Base-by-base conservation (phyloP, 2,888 invertebrate species). In the Esperia sulphurella region DNA sequence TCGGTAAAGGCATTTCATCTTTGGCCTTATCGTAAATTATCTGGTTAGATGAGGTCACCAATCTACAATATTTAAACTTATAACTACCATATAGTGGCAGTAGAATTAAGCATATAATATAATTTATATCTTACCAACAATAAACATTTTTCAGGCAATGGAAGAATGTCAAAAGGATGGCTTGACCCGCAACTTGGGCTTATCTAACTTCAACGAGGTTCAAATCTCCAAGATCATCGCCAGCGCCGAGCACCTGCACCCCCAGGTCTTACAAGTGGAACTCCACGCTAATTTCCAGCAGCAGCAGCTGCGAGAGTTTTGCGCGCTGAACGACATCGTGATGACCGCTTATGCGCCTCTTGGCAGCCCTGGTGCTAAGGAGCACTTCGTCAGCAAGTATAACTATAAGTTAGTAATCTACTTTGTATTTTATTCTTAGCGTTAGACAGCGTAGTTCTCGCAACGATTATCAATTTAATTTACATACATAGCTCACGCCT, bases 261-360 rank as follows among this genome's bases (percentile, higher is more conserved):
- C 96, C 2, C 91, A 93, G 49, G 94, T 94, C 53, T 75, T 95
- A 48, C 94, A 94, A 73, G 91, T 95, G 40, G 96, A 96, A 73
- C 79, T 95, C 45, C 95, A 96, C 65, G 93, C 94, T 0, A 93
- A 95, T 71, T 91, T 94, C 59, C 95, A 95, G 71, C 96, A 96
- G 72, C 77, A 83, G 50, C 83, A 91, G 13, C 70, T 96, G 45
- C 83, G 92, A 14, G 77, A 91, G 41, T 91, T 91, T 58, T 95
- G 95, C 68, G 78, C 84, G 14, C 78, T 90, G 30, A 79, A 93
- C 51, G 83, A 92, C 43, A 93, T 96, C 45, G 84, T 90, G 0
- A 77, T 95, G 28, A 94, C 93, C 3, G 95, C 93, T 0, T 95
- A 94, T 68, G 92, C 94, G 31, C 94, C 95, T 0, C 77, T 95